A percentile compares a stretch with the other conserved stretches of the same genome.
phyloP scores from a whole-genome alignment of 1,140 invertebrate genomes.

The Chironomus tepperi region DNA sequence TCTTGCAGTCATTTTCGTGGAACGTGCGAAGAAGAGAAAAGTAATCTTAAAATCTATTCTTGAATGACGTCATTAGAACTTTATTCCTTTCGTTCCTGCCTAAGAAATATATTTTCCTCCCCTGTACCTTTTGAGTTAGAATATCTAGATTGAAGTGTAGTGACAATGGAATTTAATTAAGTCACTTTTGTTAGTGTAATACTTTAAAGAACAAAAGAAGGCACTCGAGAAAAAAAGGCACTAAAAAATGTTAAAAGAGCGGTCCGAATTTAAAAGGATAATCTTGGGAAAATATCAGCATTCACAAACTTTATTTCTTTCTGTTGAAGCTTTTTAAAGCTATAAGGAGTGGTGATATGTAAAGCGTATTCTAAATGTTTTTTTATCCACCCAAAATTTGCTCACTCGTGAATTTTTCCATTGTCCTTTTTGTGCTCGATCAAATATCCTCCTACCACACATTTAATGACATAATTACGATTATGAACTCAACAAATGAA shows the following conservation, averaged over 20 bases:
- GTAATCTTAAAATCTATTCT: too few species aligned
- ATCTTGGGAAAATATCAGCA: neutral
- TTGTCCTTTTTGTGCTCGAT: neutral
- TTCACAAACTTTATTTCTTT: neutral
- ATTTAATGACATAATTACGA: conserved; percentile 9
- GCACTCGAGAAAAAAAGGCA: too few species aligned
- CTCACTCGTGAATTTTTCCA: neutral
- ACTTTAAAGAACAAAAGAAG: too few species aligned
- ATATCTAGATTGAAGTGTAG: neutral
- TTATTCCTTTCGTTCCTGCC: too few species aligned
- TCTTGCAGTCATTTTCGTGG: too few species aligned
- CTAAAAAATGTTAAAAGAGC: too few species aligned
- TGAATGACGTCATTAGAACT: too few species aligned
- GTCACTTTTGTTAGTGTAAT: neutral
- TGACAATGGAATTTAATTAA: neutral
- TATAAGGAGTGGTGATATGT: too few species aligned
- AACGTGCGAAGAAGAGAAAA: too few species aligned
- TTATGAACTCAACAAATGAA: neutral
- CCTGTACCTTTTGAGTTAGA: too few species aligned
- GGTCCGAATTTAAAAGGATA: neutral
- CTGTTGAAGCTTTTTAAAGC: too few species aligned
- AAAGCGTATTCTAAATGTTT: neutral
- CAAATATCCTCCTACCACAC: neutral
- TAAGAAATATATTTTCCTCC: too few species aligned
- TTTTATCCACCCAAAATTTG: neutral